These are phyloP conservation scores for Oreonectes daqikongensis DNA, from an alignment of 2,797 vertebrate species.

Conservation along the genomic window DNA sequence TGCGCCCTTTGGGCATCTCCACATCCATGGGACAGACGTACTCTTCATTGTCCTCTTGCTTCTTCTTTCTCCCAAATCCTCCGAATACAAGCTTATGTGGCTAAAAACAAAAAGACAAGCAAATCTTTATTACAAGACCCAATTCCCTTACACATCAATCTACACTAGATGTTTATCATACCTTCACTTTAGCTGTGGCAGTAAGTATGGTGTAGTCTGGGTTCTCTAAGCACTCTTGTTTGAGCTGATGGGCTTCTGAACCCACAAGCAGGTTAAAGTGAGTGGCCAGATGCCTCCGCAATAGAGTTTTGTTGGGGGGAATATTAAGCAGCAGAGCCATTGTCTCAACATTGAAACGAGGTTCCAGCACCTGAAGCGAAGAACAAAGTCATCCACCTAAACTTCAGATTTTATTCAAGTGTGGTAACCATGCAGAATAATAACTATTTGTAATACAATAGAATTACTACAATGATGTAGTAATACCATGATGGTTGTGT, in stretches of 20 bases:
- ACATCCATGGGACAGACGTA: slow-evolving; percentile 98
- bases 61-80: slow-evolving; percentile 93
- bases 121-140: too few species aligned
- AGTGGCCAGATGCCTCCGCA: slow-evolving; percentile 94
- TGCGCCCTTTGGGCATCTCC: slow-evolving; percentile 84
- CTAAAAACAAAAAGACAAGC: slow-evolving; percentile 61
- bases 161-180: slow-evolving; percentile 53
- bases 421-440: too few species aligned
- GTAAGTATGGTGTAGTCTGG: slow-evolving; percentile 91
- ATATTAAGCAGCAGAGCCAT: slow-evolving; percentile 97
- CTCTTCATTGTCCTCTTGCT: slow-evolving; percentile 92
- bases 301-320: slow-evolving; percentile 94
- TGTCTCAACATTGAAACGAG: slow-evolving; percentile 96
- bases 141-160: neutral
- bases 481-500: too few species aligned
- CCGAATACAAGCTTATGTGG: slow-evolving; percentile 91
- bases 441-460: too few species aligned
- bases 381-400: neutral
- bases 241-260: slow-evolving; percentile 89
- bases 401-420: neutral
- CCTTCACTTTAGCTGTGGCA: slow-evolving; percentile 96
- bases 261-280: slow-evolving; percentile 94
- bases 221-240: slow-evolving; percentile 90
- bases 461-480: too few species aligned
- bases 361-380: slow-evolving; percentile 87